Conservation (phyloP, 2,797 vertebrate genomes). For the Hephaestus fuliginosus region DNA sequence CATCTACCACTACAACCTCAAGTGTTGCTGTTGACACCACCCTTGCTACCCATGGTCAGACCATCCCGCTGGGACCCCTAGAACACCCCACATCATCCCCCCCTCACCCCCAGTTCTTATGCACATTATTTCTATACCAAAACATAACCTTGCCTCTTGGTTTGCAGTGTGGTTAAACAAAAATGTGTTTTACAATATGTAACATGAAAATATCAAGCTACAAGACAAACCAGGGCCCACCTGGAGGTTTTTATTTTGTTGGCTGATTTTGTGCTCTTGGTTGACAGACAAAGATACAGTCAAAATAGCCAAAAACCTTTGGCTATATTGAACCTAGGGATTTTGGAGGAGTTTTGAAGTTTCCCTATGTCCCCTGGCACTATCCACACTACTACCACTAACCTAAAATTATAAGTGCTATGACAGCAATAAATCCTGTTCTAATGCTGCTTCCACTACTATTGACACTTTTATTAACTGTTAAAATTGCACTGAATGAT, state of each 20-base stretch:
- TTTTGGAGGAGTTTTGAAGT: background rate
- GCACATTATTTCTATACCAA: background rate
- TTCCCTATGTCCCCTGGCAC: background rate
- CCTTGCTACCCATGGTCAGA: background rate
- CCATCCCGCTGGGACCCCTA: background rate
- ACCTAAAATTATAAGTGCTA: too few species aligned
- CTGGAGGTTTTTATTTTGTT: background rate
- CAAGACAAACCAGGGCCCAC: background rate
- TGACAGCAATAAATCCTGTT: background rate
- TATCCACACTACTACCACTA: background rate
- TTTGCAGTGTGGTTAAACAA: too few species aligned
- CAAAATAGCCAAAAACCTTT: background rate
- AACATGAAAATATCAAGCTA: background rate
- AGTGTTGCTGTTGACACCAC: background rate
- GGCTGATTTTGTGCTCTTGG: background rate
- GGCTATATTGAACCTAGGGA: background rate
- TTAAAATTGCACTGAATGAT: background rate
- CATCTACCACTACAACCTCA: background rate
- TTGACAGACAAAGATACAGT: background rate
- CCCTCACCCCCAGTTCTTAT: background rate
- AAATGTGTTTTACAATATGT: background rate
- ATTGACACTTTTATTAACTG: background rate
- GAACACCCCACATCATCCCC: too few species aligned
- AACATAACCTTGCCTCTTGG: background rate
- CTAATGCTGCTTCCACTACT: background rate